Evolutionary conservation across 2,797 vertebrate genomes (phyloP).

Genomic region (Eulemur coronatus): DNA sequence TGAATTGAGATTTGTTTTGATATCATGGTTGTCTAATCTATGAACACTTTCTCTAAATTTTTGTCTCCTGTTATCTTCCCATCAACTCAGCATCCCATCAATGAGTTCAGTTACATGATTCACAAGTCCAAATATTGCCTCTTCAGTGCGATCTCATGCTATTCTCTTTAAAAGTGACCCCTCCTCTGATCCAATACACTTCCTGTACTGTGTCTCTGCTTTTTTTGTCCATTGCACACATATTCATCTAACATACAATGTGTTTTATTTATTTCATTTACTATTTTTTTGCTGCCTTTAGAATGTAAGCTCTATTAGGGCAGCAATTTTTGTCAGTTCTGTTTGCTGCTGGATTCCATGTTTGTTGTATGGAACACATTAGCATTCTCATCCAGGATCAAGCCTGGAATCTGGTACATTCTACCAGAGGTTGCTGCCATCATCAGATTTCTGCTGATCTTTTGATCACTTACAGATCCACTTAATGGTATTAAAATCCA

Average conservation of each 20-base stretch:
- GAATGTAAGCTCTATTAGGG: neutral
- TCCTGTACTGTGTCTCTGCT: neutral
- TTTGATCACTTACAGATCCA: neutral
- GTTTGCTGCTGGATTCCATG: neutral
- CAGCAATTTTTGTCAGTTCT: neutral
- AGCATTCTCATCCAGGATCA: neutral
- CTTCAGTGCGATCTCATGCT: neutral
- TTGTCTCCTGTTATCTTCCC: neutral
- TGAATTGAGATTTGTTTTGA: conserved; percentile 11
- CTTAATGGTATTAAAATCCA: neutral
- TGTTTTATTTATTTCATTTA: neutral
- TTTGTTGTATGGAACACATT: neutral
- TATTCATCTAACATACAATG: neutral
- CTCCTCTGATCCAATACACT: neutral
- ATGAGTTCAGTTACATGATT: neutral
- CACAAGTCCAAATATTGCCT: neutral
- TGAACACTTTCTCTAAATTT: neutral
- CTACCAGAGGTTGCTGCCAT: neutral
- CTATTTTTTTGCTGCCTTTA: neutral
- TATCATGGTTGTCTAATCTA: neutral
- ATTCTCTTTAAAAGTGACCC: neutral
- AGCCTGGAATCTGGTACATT: neutral
- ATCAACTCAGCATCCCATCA: neutral
- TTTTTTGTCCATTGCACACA: neutral
- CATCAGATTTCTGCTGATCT: neutral